phyloP scores from a whole-genome alignment of 1,140 invertebrate genomes.

The Drosophila rufa region DNA sequence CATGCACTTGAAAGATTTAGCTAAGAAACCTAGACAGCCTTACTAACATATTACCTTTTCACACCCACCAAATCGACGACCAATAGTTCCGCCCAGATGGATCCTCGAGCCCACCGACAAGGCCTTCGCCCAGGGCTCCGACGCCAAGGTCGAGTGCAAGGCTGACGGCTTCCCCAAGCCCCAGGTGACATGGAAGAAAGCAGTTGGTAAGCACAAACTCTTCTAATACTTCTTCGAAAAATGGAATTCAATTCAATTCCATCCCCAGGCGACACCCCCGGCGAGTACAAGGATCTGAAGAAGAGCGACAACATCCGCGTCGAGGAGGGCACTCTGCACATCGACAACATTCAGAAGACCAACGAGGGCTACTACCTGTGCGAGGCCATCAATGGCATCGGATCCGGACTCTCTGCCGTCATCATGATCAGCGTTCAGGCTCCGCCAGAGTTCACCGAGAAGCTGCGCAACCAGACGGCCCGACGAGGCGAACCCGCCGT shows the following conservation, averaged over 20 bases:
- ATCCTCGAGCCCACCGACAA: constrained; percentile 97
- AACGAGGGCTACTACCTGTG: constrained; percentile 98
- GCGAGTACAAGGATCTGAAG: constrained; percentile 96
- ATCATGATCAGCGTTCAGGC: constrained; percentile 97
- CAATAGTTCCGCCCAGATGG: constrained; percentile 96
- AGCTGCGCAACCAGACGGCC: constrained; percentile 95
- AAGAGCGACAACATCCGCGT: constrained; percentile 95
- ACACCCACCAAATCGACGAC: constrained; percentile 8
- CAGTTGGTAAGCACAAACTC: constrained; percentile 89
- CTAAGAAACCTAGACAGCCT: constrained; percentile 14
- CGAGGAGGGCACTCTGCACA: constrained; percentile 95
- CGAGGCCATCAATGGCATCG: constrained; percentile 98
- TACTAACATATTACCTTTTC: constrained; percentile 68
- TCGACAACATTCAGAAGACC: constrained; percentile 95
- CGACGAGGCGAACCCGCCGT: constrained; percentile 95
- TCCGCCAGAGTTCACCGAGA: constrained; percentile 97
- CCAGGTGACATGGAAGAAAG: constrained; percentile 97
- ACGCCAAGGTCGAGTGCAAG: constrained; percentile 97
- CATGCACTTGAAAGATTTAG: constrained; percentile 53
- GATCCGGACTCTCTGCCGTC: constrained; percentile 96
- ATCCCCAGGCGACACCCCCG: constrained; percentile 91
- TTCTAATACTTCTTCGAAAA: accelerated
- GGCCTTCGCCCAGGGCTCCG: constrained; percentile 96
- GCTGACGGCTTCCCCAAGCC: constrained; percentile 98
- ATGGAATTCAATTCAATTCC: not conserved